Evolutionary conservation across 2,797 vertebrate genomes (phyloP).

Genomic region (Dryobates pubescens): DNA sequence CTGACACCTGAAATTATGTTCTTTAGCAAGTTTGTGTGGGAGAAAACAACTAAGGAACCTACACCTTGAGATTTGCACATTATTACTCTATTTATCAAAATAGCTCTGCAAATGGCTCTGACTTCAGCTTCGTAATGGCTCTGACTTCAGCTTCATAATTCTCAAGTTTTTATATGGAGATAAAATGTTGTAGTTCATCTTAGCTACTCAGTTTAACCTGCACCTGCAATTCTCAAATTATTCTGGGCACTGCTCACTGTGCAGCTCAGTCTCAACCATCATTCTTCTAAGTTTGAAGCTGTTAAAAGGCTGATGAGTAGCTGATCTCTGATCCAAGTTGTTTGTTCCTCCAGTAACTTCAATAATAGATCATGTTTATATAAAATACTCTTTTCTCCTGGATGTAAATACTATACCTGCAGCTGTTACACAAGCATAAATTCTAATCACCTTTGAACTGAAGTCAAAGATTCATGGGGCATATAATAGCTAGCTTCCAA

Average conservation of each 20-base stretch:
- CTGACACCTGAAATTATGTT: neutral
- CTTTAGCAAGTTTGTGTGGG: neutral
- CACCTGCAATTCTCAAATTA: neutral
- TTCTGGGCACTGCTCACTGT: neutral
- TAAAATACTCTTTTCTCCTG: neutral
- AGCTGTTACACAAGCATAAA: neutral
- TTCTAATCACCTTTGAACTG: slow-evolving; percentile 32
- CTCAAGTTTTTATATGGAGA: neutral
- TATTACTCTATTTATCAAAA: neutral
- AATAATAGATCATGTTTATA: neutral
- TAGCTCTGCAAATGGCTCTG: neutral
- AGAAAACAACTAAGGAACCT: neutral
- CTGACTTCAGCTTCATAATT: neutral
- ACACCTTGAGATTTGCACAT: neutral
- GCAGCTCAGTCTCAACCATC: neutral
- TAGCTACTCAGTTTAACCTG: neutral
- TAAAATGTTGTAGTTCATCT: neutral
- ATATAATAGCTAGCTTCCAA: slow-evolving; percentile 28
- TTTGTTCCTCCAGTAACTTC: neutral
- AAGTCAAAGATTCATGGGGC: neutral
- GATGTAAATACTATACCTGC: neutral
- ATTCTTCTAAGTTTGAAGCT: neutral
- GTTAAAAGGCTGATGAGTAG: neutral
- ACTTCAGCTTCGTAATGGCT: neutral
- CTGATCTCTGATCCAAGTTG: neutral